Evolutionary conservation across 2,888 invertebrate genomes (phyloP).

Genomic region (Andrena bucephala): DNA sequence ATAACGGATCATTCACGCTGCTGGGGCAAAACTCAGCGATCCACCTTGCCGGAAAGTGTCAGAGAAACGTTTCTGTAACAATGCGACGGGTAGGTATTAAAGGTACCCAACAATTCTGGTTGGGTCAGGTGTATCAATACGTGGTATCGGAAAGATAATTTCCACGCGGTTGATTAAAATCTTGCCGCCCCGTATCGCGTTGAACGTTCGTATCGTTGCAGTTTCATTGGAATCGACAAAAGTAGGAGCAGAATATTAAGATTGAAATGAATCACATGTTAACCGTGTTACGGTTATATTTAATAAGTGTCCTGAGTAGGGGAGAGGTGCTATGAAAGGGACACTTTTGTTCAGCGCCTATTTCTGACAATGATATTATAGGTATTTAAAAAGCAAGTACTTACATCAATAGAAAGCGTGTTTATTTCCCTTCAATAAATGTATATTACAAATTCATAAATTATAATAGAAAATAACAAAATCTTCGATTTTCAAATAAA

Average conservation of each 20-base stretch:
- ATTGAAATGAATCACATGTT: conserved; percentile 20
- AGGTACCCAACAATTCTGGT: neutral
- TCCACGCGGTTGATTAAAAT: conserved; percentile 39
- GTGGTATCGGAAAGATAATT: conserved; percentile 42
- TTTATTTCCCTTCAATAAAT: no score
- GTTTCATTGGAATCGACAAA: conserved; percentile 48
- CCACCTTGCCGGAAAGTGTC: neutral
- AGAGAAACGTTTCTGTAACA: no score
- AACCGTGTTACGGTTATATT: conserved; percentile 34
- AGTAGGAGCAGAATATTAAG: conserved; percentile 23
- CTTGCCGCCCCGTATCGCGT: neutral
- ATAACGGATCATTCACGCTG: conserved; percentile 12
- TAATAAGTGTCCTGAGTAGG: neutral
- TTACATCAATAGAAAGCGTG: no score
- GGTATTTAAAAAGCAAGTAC: no score
- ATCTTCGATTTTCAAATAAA: no score
- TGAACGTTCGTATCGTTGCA: conserved; percentile 44
- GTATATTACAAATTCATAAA: no score
- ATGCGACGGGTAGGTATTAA: conserved; percentile 13
- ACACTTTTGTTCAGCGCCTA: no score
- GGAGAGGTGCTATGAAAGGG: no score
- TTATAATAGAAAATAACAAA: no score
- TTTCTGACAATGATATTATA: no score
- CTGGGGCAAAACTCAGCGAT: neutral
- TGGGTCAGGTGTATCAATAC: neutral